Evolutionary conservation across 1,140 invertebrate genomes (phyloP), one percentile per base, ranked within the genome.

Genomic region (Hestina assimilis): DNA sequence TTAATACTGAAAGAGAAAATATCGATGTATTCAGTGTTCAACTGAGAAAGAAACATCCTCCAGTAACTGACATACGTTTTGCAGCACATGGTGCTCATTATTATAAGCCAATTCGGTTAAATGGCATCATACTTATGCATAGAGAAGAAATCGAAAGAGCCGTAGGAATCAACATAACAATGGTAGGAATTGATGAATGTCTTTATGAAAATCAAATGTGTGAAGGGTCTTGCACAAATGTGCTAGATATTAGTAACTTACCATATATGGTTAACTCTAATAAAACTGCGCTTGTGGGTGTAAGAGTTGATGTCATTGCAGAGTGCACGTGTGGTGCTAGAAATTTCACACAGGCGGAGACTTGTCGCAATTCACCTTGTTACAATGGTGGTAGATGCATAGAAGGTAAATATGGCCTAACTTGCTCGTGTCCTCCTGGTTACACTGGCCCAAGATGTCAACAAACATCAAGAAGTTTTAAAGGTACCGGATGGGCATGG

Each of bases 141-240:
- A 92, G 96, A 59, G 95, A 96, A 90, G 94, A 97, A 92, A 98
- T 99, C 82, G 97, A 98, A 89, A 92, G 93, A 66, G 94, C 95
- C 61, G 94, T 98, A 5, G 97, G 97, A 19, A 96, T 99, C 40
- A 97, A 97, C 70, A 98, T 99, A 29, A 97, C 96, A 2, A 98
- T 99, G 97, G 96, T 99, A 1, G 97, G 96, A 50, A 99, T 99
- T 63, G 97, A 99, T 72, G 97, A 99, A 89, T 99, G 98, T 84
- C 89, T 98, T 20, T 96, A 97, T 79, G 96, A 98, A 89, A 97
- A 98, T 77, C 94, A 96, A 73, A 95, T 95, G 89, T 99, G 97
- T 87, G 97, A 98, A 87, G 96, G 96, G 4, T 98, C 97, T 45
- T 99, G 98, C 87, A 97, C 96, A 1, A 99, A 98, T 87, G 92